Percentiles rank a stretch among this genome's conserved stretches.
Evolutionary conservation across 2,888 invertebrate species (phyloP).

Genomic region (Archips xylosteana): DNA sequence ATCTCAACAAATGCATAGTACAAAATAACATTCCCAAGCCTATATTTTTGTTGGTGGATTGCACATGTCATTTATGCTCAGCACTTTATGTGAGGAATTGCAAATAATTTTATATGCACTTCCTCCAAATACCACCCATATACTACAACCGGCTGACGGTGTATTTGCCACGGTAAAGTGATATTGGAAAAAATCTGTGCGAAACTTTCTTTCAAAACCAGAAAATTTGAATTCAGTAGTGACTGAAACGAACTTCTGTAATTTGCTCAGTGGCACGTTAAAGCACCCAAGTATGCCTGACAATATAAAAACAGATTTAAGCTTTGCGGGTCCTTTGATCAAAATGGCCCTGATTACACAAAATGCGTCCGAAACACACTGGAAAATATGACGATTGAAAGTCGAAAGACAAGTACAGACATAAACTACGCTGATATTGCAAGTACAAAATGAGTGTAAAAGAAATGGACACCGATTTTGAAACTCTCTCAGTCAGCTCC

Average conservation of each 20-base stretch:
- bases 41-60: slow-evolving; percentile 49
- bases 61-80: slow-evolving; percentile 44
- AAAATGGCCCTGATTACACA: slow-evolving; percentile 41
- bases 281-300: too few relatives aligned
- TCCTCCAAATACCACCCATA: slow-evolving; percentile 37
- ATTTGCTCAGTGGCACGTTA: too few relatives aligned
- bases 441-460: too few relatives aligned
- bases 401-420: too few relatives aligned
- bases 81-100: too few relatives aligned
- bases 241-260: too few relatives aligned
- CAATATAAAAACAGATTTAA: slow-evolving; percentile 40
- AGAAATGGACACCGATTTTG: too few relatives aligned
- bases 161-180: slow-evolving; percentile 47
- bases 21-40: slow-evolving; percentile 46
- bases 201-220: slow-evolving; percentile 36
- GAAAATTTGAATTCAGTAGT: slow-evolving; percentile 43
- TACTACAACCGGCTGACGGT: slow-evolving; percentile 45
- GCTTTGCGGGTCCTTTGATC: slow-evolving; percentile 43
- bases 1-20: slow-evolving; percentile 48
- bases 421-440: too few relatives aligned
- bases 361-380: slow-evolving; percentile 33
- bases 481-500: too few relatives aligned
- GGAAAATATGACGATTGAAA: too few relatives aligned
- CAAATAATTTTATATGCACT: background rate
- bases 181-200: slow-evolving; percentile 44